Conservation (phyloP, 2,888 invertebrate genomes). For the Torymus aiolomorphi region DNA sequence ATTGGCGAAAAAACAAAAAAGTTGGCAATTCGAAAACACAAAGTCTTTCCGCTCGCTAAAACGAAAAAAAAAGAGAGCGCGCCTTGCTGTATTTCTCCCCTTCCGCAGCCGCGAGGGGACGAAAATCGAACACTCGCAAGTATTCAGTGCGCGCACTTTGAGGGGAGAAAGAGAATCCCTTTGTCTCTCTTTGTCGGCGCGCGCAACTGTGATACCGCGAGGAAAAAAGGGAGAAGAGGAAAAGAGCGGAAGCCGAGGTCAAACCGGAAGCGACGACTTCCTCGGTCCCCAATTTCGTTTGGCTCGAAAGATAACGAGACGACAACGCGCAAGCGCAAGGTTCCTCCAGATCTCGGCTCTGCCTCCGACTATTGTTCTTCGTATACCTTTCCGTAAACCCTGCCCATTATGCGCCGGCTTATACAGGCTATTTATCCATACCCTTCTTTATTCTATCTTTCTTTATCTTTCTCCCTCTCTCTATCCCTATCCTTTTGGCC, state of each 20-base stretch:
- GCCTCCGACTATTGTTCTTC: slow-evolving; percentile 30
- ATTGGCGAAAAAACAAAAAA: slow-evolving; percentile 8
- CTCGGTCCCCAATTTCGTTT: slow-evolving; percentile 49
- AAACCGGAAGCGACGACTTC: slow-evolving; percentile 42
- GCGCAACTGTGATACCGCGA: background rate
- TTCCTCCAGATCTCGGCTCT: slow-evolving; percentile 3
- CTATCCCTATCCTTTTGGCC: background rate
- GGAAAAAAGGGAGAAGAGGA: background rate
- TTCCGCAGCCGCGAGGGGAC: no score
- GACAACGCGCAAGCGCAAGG: background rate
- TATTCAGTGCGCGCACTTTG: no score
- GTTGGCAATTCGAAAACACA: background rate
- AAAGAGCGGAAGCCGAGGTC: slow-evolving; percentile 44
- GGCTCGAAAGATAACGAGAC: slow-evolving; percentile 49
- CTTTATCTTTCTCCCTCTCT: background rate
- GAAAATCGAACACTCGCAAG: no score
- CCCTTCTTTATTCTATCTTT: slow-evolving; percentile 2
- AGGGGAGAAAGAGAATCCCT: background rate
- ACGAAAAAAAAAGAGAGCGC: no score
- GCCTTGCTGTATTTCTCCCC: no score
- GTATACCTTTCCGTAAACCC: slow-evolving; percentile 22
- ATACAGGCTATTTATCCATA: slow-evolving; percentile 44
- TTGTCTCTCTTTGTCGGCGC: background rate
- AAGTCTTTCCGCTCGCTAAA: background rate
- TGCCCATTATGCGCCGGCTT: slow-evolving; percentile 43